These are phyloP conservation scores for Spongilla lacustris DNA, from an alignment of 37 sponge, comb jelly and placozoan species.

Conservation along the genomic window DNA sequence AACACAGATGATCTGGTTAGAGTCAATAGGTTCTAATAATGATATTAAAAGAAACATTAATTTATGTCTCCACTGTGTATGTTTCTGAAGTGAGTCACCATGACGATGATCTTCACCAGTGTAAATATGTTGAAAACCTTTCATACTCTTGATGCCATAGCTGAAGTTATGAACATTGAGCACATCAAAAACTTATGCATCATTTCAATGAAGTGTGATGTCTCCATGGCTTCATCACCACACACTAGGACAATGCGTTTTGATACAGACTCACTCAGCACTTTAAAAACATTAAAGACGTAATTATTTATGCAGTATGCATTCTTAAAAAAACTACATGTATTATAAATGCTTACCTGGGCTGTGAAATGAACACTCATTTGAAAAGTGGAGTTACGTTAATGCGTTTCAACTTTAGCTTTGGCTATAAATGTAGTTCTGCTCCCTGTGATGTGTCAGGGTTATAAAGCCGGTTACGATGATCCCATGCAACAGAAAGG, in stretches of 20 bases:
- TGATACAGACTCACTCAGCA: conserved; percentile 49
- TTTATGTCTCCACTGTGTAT: not conserved
- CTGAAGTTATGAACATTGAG: conserved; percentile 30
- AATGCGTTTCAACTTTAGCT: conserved; percentile 5
- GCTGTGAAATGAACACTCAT: conserved; percentile 33
- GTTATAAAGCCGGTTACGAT: conserved; percentile 15
- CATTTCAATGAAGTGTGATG: conserved; percentile 18
- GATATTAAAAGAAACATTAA: not conserved
- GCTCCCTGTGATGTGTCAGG: not conserved
- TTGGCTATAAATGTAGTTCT: not conserved
- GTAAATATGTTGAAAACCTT: conserved; percentile 17
- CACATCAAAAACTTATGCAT: conserved; percentile 44
- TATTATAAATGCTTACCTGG: not conserved
- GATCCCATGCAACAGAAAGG: conserved; percentile 29
- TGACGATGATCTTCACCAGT: conserved; percentile 5
- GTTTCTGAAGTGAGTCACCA: not conserved
- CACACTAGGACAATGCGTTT: conserved; percentile 25
- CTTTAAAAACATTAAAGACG: not conserved
- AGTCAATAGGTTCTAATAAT: not conserved
- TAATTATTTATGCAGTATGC: not conserved
- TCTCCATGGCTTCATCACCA: conserved; percentile 17
- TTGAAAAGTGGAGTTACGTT: conserved; percentile 14
- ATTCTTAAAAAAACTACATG: not conserved
- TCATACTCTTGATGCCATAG: not conserved
- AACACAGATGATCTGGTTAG: not conserved